These are phyloP conservation scores for Drosophila melanica DNA, from an alignment of 1,140 invertebrate species.

Conservation along the genomic window DNA sequence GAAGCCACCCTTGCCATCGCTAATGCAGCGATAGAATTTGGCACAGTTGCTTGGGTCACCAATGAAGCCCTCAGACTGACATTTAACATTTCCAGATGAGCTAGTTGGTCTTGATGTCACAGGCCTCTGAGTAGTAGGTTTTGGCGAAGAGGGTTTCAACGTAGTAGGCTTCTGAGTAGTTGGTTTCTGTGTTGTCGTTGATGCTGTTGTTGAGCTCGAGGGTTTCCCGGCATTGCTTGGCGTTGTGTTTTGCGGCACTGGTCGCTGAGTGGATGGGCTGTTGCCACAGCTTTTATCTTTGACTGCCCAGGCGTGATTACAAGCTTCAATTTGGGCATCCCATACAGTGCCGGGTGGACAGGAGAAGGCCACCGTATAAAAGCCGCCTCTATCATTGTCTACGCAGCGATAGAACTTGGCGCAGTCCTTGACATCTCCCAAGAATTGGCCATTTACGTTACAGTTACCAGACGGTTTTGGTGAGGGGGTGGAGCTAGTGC, in stretches of 20 bases:
- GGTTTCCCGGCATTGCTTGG: conserved; percentile 7
- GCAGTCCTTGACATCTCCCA: conserved; percentile 86
- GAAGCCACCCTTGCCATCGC: conserved; percentile 85
- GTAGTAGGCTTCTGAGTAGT: conserved; percentile 13
- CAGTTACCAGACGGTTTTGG: conserved; percentile 65
- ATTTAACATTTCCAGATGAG: conserved; percentile 27
- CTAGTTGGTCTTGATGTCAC: conserved; percentile 16
- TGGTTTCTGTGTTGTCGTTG: conserved; percentile 15
- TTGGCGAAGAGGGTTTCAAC: background rate
- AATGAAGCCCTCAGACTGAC: conserved; percentile 61
- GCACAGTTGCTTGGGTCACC: conserved; percentile 85
- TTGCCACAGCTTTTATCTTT: conserved; percentile 58
- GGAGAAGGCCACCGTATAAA: conserved; percentile 86
- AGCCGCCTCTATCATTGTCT: conserved; percentile 86
- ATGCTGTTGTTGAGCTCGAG: conserved; percentile 4
- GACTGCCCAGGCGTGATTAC: conserved; percentile 86
- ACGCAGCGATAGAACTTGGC: conserved; percentile 89
- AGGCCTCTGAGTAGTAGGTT: conserved; percentile 19
- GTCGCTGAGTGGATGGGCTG: conserved; percentile 23
- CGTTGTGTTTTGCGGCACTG: conserved; percentile 4
- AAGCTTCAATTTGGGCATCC: conserved; percentile 86
- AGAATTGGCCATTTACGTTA: conserved; percentile 85
- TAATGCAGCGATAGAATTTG: conserved; percentile 89
- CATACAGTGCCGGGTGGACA: conserved; percentile 88
- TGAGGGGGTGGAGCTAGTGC: conserved; percentile 8